A percentile compares a stretch with the other conserved stretches of the same genome.
phyloP scores from a whole-genome alignment of 1,140 invertebrate genomes.

The Eubasilissa regina region DNA sequence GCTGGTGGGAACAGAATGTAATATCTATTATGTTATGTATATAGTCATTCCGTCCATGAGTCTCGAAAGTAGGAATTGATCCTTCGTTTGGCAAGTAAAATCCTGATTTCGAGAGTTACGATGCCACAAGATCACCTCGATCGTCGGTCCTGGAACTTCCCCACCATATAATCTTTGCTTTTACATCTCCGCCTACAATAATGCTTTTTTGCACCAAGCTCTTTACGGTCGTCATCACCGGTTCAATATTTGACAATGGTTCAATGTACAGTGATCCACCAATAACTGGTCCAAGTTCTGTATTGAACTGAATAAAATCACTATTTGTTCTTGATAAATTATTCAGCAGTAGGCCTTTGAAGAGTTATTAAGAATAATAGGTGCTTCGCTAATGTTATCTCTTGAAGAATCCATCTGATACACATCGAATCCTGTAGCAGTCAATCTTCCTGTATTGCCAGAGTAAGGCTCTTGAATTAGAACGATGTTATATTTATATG shows the following conservation, averaged over 20 bases:
- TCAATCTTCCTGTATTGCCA: background rate
- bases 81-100: background rate
- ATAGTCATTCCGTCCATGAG: background rate
- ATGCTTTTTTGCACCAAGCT: background rate
- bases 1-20: background rate
- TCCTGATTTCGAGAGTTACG: background rate
- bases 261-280: too few species aligned
- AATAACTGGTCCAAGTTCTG: too few species aligned
- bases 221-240: background rate
- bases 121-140: background rate
- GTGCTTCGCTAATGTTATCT: too few species aligned
- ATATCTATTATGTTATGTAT: background rate
- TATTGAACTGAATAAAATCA: too few species aligned
- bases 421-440: background rate
- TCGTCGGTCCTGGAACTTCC: background rate
- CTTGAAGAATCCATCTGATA: too few species aligned
- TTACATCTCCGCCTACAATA: background rate
- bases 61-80: background rate
- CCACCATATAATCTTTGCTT: slow-evolving; percentile 1
- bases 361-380: too few species aligned
- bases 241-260: background rate
- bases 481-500: background rate
- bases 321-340: too few species aligned
- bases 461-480: background rate
- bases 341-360: too few species aligned